phyloP scores from a whole-genome alignment of 1,140 invertebrate species.

The Hirudo medicinalis region DNA sequence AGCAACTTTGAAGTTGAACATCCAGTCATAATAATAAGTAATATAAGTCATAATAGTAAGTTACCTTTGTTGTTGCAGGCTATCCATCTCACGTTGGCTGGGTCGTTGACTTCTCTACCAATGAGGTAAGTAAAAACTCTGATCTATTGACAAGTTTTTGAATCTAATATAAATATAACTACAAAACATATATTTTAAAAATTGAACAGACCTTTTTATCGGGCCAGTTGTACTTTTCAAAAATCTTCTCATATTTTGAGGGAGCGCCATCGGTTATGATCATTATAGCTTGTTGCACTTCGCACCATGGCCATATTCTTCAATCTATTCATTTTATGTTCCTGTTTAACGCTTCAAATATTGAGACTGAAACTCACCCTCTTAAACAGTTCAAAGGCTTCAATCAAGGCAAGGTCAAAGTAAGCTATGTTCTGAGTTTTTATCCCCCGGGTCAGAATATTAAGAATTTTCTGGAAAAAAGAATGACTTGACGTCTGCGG shows the following conservation, averaged over 20 bases:
- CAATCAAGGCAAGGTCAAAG: conserved; percentile 74
- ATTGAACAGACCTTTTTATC: conserved; percentile 18
- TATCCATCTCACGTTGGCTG: conserved; percentile 85
- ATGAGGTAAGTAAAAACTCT: conserved; percentile 95
- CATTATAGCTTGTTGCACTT: conserved; percentile 98
- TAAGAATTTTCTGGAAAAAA: conserved; percentile 20
- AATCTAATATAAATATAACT: not conserved
- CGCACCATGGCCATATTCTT: conserved; percentile 49
- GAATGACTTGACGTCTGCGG: too few relatives aligned
- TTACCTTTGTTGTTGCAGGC: conserved; percentile 87
- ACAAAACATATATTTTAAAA: not conserved
- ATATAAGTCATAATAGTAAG: conserved; percentile 12
- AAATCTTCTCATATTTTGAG: conserved; percentile 78
- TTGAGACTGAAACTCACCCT: conserved; percentile 43
- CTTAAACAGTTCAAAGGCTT: conserved; percentile 73
- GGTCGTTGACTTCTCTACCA: conserved; percentile 81
- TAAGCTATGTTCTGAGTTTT: conserved; percentile 80
- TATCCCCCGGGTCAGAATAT: conserved; percentile 32
- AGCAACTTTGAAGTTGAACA: not conserved
- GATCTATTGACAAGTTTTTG: conserved; percentile 48
- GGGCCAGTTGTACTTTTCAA: conserved; percentile 65
- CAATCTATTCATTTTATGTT: conserved; percentile 13
- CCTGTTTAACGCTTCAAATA: not conserved
- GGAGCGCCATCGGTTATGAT: conserved; percentile 93
- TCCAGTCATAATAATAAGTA: too few relatives aligned